Base-by-base conservation (phyloP, 2,797 vertebrate species). In the Siniperca obscura region DNA sequence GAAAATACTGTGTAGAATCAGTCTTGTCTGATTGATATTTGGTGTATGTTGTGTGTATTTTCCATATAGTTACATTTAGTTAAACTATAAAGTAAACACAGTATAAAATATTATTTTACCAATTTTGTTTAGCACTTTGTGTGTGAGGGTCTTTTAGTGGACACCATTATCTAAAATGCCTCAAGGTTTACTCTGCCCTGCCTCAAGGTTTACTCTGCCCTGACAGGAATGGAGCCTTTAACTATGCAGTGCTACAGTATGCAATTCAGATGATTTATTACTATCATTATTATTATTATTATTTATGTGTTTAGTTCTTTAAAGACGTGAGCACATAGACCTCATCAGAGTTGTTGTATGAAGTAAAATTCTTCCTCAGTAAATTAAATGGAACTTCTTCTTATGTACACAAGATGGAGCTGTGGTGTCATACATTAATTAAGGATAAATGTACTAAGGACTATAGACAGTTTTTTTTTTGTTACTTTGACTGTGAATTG, bases 331-430 rank as follows among this genome's bases (percentile, higher is more conserved):
- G 17, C 16, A 34, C 27, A 57, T 57, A 1, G 19, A 59, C 27
- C 14, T 55, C n/a, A 44, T n/a, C 10, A 56, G 22, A 27, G 21
- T 46, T 27, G 7, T 46, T 44, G 14, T 17, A 5, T 12, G 6
- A 61, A 61, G 25, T 36, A 14, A 61, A 57, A n/a, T 46, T 16
- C 5, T 19, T 53, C 13, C 21, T 19, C 2, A 10, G 0, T 48
- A 7, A 73, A 67, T 42, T n/a, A 16, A 19, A 44, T 48, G 17
- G 2, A 44, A 61, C 25, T 27, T 68, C 34, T 5, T 25, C 1
- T 44, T 61, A 3, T 53, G 2, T 46, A 86, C 91, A 90, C 85
- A 65, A 79, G 91, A 86, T 86, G 85, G 91, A 3, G 85, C 53
- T 60, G 81, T 73, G 2, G 71, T 30, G 3, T 61, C 55, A 80